Evolutionary conservation across 1,140 invertebrate genomes (phyloP).

Genomic region (Tetragnatha versicolor): DNA sequence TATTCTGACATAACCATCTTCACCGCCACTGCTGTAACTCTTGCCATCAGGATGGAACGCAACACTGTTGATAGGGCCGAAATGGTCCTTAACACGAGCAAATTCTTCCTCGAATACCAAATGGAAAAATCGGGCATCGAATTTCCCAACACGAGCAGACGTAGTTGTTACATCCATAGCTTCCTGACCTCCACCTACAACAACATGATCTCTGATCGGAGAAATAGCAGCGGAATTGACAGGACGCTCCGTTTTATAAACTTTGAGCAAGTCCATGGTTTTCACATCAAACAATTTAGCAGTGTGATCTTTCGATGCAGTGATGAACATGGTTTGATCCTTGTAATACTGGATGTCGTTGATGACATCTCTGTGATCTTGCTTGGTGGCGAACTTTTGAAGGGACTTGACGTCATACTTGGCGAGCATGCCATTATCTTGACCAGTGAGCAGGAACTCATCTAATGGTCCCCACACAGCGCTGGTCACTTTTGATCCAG

Average conservation of each 20-base stretch:
- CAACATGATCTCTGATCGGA: slow-evolving; percentile 90
- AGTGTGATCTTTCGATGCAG: slow-evolving; percentile 92
- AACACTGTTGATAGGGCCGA: slow-evolving; percentile 98
- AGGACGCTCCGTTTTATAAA: slow-evolving; percentile 94
- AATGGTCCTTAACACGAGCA: slow-evolving; percentile 97
- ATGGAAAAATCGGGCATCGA: slow-evolving; percentile 98
- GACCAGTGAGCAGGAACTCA: slow-evolving; percentile 90
- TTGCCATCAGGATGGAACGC: slow-evolving; percentile 98
- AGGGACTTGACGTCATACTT: slow-evolving; percentile 91
- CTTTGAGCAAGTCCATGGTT: slow-evolving; percentile 84
- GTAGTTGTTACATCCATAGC: slow-evolving; percentile 99
- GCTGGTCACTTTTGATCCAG: slow-evolving; percentile 81
- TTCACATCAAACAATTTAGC: slow-evolving; percentile 92
- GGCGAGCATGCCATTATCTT: slow-evolving; percentile 89
- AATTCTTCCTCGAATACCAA: slow-evolving; percentile 99
- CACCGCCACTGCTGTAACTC: slow-evolving; percentile 95
- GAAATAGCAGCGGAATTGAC: slow-evolving; percentile 97
- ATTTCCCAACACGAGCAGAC: slow-evolving; percentile 93
- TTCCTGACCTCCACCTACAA: slow-evolving; percentile 96
- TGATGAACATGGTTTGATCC: slow-evolving; percentile 95
- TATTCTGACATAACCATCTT: slow-evolving; percentile 97
- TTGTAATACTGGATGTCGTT: slow-evolving; percentile 95
- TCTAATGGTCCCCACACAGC: slow-evolving; percentile 92
- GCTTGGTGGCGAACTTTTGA: slow-evolving; percentile 72
- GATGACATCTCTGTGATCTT: slow-evolving; percentile 85